Evolutionary conservation across 2,113 vertebrate genomes (phyloP).

Genomic region (Todiramphus chloris): DNA sequence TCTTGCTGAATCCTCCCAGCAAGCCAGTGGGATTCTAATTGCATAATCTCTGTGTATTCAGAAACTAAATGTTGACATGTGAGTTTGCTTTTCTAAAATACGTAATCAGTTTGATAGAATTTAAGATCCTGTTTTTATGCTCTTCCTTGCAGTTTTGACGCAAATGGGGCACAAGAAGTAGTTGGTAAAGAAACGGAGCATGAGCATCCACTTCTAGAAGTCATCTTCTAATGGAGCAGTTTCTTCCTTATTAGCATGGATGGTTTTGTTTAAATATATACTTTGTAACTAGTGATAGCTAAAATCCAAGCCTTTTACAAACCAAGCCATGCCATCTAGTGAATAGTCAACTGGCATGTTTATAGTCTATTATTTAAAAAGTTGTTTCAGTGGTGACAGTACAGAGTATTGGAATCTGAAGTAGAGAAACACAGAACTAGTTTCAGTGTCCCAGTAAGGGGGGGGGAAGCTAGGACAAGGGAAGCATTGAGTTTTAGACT

Average conservation of each 20-base stretch:
- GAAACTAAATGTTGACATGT: not conserved
- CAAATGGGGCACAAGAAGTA: not conserved
- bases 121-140: not conserved
- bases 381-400: not conserved
- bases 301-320: not conserved
- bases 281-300: not conserved
- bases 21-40: constrained; percentile 28
- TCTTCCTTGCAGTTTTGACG: not conserved
- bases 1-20: constrained; percentile 27
- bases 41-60: constrained; percentile 23
- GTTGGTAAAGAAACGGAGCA: not conserved
- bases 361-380: not conserved
- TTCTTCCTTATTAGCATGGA: not conserved
- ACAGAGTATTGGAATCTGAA: not conserved
- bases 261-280: not conserved
- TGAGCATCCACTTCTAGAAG: not conserved
- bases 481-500: not conserved
- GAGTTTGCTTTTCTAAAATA: constrained; percentile 14
- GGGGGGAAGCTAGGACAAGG: not conserved
- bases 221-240: not conserved
- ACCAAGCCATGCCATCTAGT: not conserved
- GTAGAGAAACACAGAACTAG: not conserved
- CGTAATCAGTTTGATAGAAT: rapidly evolving
- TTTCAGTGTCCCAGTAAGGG: not conserved
- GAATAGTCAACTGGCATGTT: not conserved